These are phyloP conservation scores for Pipistrellus pipistrellus DNA, from an alignment of 2,797 vertebrate genomes.

Conservation along the genomic window DNA sequence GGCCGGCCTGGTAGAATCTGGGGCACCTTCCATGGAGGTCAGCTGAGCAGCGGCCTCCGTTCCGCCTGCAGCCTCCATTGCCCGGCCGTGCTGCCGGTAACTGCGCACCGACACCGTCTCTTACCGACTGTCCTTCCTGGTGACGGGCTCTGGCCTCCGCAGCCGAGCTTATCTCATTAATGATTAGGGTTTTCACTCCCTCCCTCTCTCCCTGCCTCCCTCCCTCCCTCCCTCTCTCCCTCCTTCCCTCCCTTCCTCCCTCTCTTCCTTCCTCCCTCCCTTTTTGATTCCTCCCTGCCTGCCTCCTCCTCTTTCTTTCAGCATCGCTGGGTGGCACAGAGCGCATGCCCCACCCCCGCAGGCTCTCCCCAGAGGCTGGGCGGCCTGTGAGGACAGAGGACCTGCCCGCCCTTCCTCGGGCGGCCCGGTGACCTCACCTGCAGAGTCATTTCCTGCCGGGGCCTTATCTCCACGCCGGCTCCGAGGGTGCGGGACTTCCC, in stretches of 20 bases:
- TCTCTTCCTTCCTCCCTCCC: not conserved
- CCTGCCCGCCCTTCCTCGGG: not conserved
- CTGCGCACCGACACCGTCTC: no score
- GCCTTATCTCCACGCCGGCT: slow-evolving; percentile 65
- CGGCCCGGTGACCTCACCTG: slow-evolving; percentile 59
- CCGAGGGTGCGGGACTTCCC: slow-evolving; percentile 72
- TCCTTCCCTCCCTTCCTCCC: no score
- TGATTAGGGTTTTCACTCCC: no score
- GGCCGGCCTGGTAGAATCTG: not conserved
- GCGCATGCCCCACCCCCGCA: not conserved
- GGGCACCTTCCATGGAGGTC: not conserved
- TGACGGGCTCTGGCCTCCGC: no score
- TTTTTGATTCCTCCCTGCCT: not conserved
- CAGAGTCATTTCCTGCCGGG: slow-evolving; percentile 77
- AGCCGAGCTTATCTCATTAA: no score
- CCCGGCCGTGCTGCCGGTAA: no score
- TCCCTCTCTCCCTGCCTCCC: no score
- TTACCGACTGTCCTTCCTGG: no score
- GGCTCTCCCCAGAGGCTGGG: not conserved
- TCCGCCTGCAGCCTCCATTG: no score
- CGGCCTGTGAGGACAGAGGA: slow-evolving; percentile 5
- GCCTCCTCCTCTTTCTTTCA: no score
- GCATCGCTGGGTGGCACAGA: no score
- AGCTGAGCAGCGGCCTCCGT: not conserved
- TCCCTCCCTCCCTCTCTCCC: no score